These are phyloP conservation scores for Pantherophis alleghaniensis DNA, from an alignment of 2,797 vertebrate genomes.

Conservation along the genomic window DNA sequence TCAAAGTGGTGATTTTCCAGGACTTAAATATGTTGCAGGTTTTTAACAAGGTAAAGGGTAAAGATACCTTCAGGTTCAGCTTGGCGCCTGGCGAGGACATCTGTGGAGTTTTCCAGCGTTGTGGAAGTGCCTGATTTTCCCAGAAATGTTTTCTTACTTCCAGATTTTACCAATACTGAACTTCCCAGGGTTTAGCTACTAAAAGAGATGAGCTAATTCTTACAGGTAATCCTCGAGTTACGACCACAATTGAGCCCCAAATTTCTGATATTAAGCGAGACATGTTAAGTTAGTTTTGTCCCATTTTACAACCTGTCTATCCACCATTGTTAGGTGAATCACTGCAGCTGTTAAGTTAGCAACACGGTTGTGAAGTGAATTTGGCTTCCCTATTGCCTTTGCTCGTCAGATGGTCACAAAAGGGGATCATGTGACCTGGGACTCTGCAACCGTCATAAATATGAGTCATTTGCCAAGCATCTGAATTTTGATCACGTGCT, in stretches of 20 bases:
- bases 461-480: background rate
- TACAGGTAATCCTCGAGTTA: background rate
- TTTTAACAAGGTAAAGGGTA: background rate
- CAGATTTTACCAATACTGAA: background rate
- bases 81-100: background rate
- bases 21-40: background rate
- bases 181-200: background rate
- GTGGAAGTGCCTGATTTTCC: background rate
- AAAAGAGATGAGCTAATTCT: background rate
- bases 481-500: background rate
- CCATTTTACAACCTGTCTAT: background rate
- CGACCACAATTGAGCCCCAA: background rate
- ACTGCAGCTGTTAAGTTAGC: background rate
- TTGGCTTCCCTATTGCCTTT: background rate
- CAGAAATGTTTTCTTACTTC: background rate
- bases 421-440: background rate
- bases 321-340: background rate
- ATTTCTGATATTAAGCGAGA: background rate
- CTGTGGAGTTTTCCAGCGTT: background rate
- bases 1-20: background rate
- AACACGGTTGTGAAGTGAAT: background rate
- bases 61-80: background rate
- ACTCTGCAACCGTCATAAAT: background rate
- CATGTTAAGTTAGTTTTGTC: background rate
- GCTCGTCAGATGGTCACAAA: background rate